These are phyloP conservation scores for Patiria miniata DNA, from an alignment of 35 echinoderm and acorn worm genomes.

Conservation along the genomic window DNA sequence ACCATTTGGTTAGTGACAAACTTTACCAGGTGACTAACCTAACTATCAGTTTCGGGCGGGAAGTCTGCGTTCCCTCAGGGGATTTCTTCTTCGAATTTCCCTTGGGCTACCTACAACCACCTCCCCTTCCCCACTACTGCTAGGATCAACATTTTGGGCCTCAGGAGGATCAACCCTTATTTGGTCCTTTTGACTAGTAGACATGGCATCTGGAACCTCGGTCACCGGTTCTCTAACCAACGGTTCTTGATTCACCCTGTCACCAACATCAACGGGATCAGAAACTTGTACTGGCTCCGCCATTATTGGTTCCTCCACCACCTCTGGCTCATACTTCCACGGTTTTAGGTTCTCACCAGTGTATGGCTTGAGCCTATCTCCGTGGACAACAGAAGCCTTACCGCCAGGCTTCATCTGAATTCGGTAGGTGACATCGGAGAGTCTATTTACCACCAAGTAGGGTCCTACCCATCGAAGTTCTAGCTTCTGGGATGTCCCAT, in stretches of 20 bases:
- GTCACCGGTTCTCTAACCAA: too few relatives aligned
- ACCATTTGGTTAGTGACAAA: too few relatives aligned
- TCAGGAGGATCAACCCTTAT: not conserved
- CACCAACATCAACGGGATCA: not conserved
- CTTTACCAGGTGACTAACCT: too few relatives aligned
- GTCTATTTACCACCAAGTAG: conserved; percentile 21
- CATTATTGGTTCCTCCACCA: not conserved
- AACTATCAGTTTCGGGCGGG: not conserved
- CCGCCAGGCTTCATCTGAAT: conserved; percentile 3
- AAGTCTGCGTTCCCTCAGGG: not conserved
- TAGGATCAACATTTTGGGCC: not conserved
- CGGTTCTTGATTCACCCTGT: too few relatives aligned
- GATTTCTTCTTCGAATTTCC: not conserved
- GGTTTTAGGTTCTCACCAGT: not conserved
- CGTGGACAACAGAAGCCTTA: conserved; percentile 23
- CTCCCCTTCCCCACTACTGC: not conserved
- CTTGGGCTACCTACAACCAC: not conserved
- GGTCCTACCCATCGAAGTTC: conserved; percentile 45
- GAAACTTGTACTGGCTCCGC: not conserved
- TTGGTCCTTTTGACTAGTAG: too few relatives aligned
- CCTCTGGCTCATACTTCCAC: not conserved
- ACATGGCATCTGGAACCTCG: too few relatives aligned
- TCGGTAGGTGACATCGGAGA: conserved; percentile 47
- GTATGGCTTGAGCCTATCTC: conserved; percentile 32
- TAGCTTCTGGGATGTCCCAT: conserved; percentile 25